Base-by-base conservation (phyloP, 2,888 invertebrate species). In the Fragum whitleyi region DNA sequence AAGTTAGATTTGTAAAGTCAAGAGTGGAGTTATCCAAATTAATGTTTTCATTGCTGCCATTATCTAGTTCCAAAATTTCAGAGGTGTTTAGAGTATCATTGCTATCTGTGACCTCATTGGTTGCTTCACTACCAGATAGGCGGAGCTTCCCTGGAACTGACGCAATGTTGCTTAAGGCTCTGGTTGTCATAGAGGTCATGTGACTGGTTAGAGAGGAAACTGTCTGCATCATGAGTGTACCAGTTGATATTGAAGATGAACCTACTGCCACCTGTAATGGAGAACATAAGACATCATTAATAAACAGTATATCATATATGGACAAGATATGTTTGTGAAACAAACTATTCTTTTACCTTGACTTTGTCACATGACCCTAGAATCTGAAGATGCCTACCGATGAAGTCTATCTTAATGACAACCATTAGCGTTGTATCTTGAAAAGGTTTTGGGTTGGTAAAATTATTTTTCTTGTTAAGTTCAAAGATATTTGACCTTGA, bases 121-220 rank as follows among this genome's bases (percentile, higher is more conserved):
- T 47, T 65, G 62, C 47, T 51, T 39, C 42, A 32, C 42, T 36
- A 5, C 29, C 28, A 47, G 59, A 57, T 11, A 79, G 74, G 32
- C 61, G 69, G 11, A 76, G 55, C 39, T 72, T 80, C 51, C 59
- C 71, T 19, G 78, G 76, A 1, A 83, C 80, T 29, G 83, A 79
- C 1, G 83, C 81, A 28, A 91, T 88, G 73, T 88, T 91, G 28
- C 86, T 88, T 32, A 92, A 82, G 6, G 92, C 91, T 29, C 89
- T 90, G 62, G 83, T 89, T 16, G 92, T 92, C 81, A 91, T 87
- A 7, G 90, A 87, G n/a, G 88, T 88, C 74, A 92, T 65, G n/a
- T 74, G 67, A 62, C 61, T 65, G 16, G 84, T 77, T 39, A 81
- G 28, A 14, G 71, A 73, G n/a, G 70, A 71, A 26, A 77, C 62